Conservation (phyloP, 2,888 invertebrate genomes). For the Monopis laevigella region DNA sequence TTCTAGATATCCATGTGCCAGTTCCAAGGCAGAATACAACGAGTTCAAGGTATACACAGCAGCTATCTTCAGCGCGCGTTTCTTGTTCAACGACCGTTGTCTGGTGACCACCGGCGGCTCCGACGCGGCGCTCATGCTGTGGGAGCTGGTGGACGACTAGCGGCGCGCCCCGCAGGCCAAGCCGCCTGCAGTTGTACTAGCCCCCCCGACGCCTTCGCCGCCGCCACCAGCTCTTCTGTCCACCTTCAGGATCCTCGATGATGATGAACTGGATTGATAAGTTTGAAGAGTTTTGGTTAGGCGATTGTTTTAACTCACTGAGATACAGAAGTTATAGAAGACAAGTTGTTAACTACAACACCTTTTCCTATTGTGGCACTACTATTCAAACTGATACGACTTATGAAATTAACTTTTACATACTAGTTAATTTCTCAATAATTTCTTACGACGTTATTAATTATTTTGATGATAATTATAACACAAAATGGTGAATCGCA, state of each 20-base stretch:
- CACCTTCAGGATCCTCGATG: constrained; percentile 47
- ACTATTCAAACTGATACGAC: too few species aligned
- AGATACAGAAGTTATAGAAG: too few species aligned
- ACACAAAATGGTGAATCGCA: too few species aligned
- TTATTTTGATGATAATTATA: too few species aligned
- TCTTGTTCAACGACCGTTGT: constrained; percentile 87
- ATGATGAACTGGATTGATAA: constrained; percentile 54
- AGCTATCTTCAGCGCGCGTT: constrained; percentile 80
- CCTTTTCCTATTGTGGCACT: too few species aligned
- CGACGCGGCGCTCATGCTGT: constrained; percentile 90
- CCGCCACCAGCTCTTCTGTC: constrained; percentile 31
- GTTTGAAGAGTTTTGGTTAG: too few species aligned
- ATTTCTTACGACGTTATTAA: too few species aligned
- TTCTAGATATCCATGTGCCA: constrained; percentile 84
- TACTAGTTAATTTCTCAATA: too few species aligned
- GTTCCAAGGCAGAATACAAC: constrained; percentile 86
- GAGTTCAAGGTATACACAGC: constrained; percentile 90
- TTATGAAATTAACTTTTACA: too few species aligned
- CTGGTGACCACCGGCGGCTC: constrained; percentile 87
- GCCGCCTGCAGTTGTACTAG: constrained; percentile 44
- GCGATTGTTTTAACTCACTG: too few species aligned
- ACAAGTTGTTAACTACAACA: too few species aligned
- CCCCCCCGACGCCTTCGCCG: constrained; percentile 51
- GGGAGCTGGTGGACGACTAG: constrained; percentile 87
- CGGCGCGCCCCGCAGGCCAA: constrained; percentile 41